Evolutionary conservation across 2,113 vertebrate genomes (phyloP).

Genomic region (Copsychus sechellarum): DNA sequence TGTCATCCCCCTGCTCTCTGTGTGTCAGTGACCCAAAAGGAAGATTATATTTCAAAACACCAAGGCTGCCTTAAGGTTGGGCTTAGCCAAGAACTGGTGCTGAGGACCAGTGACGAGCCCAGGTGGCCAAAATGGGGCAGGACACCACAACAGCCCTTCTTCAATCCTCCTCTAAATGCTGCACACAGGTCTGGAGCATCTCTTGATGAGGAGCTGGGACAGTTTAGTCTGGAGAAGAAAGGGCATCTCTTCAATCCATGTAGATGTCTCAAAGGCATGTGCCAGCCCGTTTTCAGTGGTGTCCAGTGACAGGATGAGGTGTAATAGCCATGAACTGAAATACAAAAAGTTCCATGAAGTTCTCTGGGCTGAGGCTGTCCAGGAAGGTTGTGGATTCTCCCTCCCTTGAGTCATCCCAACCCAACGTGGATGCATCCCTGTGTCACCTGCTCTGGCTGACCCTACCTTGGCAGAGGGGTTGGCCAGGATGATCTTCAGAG

Average conservation of each 20-base stretch:
- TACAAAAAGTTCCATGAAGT: not conserved
- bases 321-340: not conserved
- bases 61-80: not conserved
- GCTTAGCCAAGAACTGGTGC: not conserved
- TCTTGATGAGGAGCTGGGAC: not conserved
- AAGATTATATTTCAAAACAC: not conserved
- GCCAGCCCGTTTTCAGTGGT: not conserved
- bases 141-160: not conserved
- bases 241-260: too few species aligned
- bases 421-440: not conserved
- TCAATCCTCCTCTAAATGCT: conserved; percentile 16
- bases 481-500: not conserved
- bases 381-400: not conserved
- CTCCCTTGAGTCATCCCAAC: too few species aligned
- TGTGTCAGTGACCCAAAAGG: not conserved
- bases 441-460: not conserved
- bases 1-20: not conserved
- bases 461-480: not conserved
- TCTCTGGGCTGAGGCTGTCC: not conserved
- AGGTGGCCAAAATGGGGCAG: not conserved
- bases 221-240: not conserved
- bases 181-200: not conserved
- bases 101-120: not conserved
- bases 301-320: not conserved
- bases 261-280: not conserved